These are phyloP conservation scores for Parnassius smintheus DNA, from an alignment of 2,888 invertebrate species.

Conservation along the genomic window DNA sequence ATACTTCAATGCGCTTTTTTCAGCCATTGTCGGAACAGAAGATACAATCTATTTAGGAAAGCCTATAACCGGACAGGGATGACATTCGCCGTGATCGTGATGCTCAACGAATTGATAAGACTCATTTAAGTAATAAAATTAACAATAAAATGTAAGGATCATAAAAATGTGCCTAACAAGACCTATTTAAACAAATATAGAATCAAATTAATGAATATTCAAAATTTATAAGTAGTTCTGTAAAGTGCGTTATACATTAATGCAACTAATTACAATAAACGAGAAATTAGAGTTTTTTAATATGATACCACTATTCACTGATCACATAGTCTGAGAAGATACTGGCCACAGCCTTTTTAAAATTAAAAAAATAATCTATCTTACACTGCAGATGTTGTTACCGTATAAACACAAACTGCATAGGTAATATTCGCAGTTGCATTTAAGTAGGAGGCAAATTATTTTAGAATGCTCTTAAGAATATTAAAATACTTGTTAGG, in stretches of 20 bases:
- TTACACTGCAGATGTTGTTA: constrained; percentile 7
- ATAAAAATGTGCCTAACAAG: not conserved
- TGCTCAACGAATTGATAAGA: too few relatives aligned
- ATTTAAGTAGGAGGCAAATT: not conserved
- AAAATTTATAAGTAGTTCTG: not conserved
- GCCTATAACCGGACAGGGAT: too few relatives aligned
- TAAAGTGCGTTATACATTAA: not conserved
- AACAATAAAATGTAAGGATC: too few relatives aligned
- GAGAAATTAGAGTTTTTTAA: not conserved
- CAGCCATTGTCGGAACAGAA: too few relatives aligned
- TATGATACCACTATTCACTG: not conserved
- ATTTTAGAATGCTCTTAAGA: not conserved
- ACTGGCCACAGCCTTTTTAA: not conserved
- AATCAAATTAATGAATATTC: not conserved
- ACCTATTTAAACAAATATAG: not conserved
- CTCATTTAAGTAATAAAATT: too few relatives aligned
- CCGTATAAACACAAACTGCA: constrained; percentile 3
- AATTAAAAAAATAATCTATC: not conserved
- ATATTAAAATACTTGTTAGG: not conserved
- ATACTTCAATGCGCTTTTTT: too few relatives aligned
- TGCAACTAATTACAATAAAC: not conserved
- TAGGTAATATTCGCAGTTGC: not conserved
- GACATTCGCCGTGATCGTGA: too few relatives aligned
- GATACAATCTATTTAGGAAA: too few relatives aligned
- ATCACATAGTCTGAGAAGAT: not conserved